These are phyloP conservation scores for Brachypodius melanocephalos DNA, from an alignment of 2,113 vertebrate genomes.

Conservation along the genomic window DNA sequence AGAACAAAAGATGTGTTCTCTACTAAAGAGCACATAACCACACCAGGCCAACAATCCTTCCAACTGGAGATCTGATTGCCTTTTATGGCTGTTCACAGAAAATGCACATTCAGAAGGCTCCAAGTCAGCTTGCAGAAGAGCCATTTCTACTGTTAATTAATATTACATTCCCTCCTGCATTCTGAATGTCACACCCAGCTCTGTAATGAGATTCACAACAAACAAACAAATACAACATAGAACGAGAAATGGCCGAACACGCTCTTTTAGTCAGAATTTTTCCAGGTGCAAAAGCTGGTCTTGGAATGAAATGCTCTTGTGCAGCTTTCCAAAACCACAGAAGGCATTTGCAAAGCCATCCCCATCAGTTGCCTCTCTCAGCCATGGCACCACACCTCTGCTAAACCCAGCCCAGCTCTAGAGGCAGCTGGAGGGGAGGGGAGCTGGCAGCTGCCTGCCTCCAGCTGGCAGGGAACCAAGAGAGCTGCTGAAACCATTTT, in stretches of 20 bases:
- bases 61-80: not conserved
- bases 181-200: not conserved
- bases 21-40: not conserved
- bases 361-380: not conserved
- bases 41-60: not conserved
- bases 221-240: not conserved
- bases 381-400: not conserved
- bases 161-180: not conserved
- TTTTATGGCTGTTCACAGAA: not conserved
- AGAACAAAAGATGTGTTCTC: not conserved
- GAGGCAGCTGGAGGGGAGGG: conserved; percentile 28
- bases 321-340: not conserved
- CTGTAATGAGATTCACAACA: not conserved
- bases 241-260: not conserved
- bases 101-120: not conserved
- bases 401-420: not conserved
- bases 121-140: not conserved
- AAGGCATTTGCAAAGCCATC: not conserved
- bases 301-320: not conserved
- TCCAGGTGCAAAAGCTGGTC: not conserved
- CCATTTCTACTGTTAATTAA: not conserved
- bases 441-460: not conserved
- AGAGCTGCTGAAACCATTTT: not conserved
- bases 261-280: not conserved
- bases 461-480: not conserved